Conservation (phyloP, 2,888 invertebrate species). For the Brenthis hecate region DNA sequence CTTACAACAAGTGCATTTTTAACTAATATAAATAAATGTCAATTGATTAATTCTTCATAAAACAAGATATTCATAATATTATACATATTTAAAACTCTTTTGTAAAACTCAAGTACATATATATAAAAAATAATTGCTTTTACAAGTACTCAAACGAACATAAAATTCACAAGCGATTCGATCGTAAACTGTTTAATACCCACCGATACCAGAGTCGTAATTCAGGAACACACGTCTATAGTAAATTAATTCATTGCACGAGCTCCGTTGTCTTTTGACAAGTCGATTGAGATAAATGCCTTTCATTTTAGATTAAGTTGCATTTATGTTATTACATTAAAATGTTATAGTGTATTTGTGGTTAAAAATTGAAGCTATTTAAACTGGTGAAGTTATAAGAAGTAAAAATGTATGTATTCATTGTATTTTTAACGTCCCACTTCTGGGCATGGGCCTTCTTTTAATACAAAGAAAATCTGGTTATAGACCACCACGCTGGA, state of each 20-base stretch:
- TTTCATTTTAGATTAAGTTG: not conserved
- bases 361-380: not conserved
- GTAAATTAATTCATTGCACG: slow-evolving; percentile 33
- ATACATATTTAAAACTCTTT: too few species aligned
- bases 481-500: too few species aligned
- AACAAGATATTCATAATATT: too few species aligned
- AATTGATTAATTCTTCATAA: too few species aligned
- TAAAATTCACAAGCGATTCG: slow-evolving; percentile 12
- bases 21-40: too few species aligned
- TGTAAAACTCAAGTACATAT: too few species aligned
- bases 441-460: too few species aligned
- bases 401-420: too few species aligned
- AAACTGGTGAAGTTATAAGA: not conserved
- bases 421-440: too few species aligned
- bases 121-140: not conserved
- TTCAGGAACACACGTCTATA: slow-evolving; percentile 22
- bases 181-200: slow-evolving; percentile 25
- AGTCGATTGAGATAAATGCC: slow-evolving; percentile 11
- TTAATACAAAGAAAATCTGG: too few species aligned
- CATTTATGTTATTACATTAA: not conserved
- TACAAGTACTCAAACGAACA: not conserved
- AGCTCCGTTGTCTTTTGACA: slow-evolving; percentile 22
- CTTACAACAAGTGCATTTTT: too few species aligned
- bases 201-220: slow-evolving; percentile 16
- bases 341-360: not conserved